These are phyloP conservation scores for Drosophila eohydei DNA, from an alignment of 2,888 invertebrate species.

Conservation along the genomic window DNA sequence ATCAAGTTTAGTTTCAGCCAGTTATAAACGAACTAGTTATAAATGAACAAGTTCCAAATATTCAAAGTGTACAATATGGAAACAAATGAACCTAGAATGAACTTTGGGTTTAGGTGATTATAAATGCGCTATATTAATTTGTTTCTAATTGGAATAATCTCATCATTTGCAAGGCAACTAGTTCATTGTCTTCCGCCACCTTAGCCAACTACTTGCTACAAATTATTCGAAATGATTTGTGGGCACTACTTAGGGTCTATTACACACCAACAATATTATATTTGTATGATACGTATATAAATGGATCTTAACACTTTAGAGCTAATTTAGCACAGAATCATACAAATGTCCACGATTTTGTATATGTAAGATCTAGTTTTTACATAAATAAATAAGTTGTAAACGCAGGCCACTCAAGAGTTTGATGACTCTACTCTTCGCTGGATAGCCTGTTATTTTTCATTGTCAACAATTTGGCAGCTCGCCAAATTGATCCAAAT, in stretches of 20 bases:
- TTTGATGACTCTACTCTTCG: slow-evolving; percentile 68
- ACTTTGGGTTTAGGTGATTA: background rate
- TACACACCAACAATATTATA: slow-evolving; percentile 8
- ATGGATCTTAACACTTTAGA: slow-evolving; percentile 29
- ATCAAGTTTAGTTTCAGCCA: background rate
- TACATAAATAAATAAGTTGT: slow-evolving; percentile 72
- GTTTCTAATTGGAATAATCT: background rate
- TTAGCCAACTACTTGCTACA: slow-evolving; percentile 44
- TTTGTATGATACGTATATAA: slow-evolving; percentile 4
- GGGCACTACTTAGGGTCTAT: slow-evolving; percentile 25
- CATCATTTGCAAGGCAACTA: slow-evolving; percentile 5
- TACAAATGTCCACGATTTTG: slow-evolving; percentile 66
- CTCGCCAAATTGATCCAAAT: slow-evolving; percentile 84
- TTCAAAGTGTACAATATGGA: background rate
- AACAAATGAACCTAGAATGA: background rate
- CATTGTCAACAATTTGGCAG: slow-evolving; percentile 84
- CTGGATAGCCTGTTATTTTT: slow-evolving; percentile 70
- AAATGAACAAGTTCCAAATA: background rate
- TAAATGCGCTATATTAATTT: background rate
- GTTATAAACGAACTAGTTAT: background rate
- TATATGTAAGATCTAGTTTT: slow-evolving; percentile 45
- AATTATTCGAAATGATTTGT: slow-evolving; percentile 69
- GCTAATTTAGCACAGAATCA: slow-evolving; percentile 51
- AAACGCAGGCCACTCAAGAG: slow-evolving; percentile 59
- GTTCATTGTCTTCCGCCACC: slow-evolving; percentile 35